A percentile compares a stretch with the other conserved stretches of the same genome.
These are phyloP conservation scores for Sorex maritimensis DNA, from an alignment of 2,797 vertebrate genomes.

Conservation along the genomic window DNA sequence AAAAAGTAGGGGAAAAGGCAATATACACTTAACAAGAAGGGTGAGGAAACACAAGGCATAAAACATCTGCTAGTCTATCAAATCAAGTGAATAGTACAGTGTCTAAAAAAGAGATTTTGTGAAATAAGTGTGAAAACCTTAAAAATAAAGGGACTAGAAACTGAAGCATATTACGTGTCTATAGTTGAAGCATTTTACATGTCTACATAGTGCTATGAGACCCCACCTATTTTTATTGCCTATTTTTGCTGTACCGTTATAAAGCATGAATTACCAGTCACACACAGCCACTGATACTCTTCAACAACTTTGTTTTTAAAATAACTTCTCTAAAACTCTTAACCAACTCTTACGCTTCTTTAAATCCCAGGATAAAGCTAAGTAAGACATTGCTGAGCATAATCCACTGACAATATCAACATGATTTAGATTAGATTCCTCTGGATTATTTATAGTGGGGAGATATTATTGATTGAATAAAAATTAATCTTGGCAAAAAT, in stretches of 20 bases:
- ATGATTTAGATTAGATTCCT: conserved; percentile 65
- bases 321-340: conserved; percentile 40
- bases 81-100: conserved; percentile 35
- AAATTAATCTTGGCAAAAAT: conserved; percentile 20
- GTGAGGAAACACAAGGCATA: conserved; percentile 32
- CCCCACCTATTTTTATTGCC: background rate
- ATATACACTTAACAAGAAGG: background rate
- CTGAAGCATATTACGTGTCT: background rate
- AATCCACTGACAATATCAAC: background rate
- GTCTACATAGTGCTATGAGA: background rate
- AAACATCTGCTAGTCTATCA: conserved; percentile 64
- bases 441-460: background rate
- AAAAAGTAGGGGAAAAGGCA: conserved; percentile 7
- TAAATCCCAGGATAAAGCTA: conserved; percentile 44
- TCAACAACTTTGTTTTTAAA: conserved; percentile 40
- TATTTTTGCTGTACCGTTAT: background rate
- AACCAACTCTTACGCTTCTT: background rate
- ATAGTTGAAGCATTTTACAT: background rate
- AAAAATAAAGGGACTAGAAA: conserved; percentile 14
- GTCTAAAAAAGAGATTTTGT: conserved; percentile 7
- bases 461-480: conserved; percentile 40
- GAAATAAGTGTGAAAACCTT: conserved; percentile 39
- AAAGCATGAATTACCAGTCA: background rate
- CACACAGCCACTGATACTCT: background rate
- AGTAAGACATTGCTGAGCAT: conserved; percentile 56